Percentiles rank a stretch among this genome's conserved stretches.
Conservation (phyloP, 1,140 invertebrate species). For the Archivesica marissinica region DNA sequence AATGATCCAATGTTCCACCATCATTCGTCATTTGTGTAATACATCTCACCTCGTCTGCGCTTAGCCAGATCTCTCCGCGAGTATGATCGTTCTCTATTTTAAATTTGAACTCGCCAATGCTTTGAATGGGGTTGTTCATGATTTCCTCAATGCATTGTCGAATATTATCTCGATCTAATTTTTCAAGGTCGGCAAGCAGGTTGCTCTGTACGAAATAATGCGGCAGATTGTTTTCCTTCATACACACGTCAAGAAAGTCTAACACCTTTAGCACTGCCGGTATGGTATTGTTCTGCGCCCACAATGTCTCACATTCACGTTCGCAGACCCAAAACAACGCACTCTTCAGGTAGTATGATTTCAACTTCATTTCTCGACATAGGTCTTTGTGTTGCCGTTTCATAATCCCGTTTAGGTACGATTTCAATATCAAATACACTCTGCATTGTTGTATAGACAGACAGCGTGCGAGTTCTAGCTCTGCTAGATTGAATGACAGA, state of each 20-base stretch:
- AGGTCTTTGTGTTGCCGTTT: neutral
- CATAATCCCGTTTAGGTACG: constrained; percentile 27
- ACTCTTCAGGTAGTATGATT: constrained; percentile 30
- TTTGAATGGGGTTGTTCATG: neutral
- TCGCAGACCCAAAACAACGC: constrained; percentile 46
- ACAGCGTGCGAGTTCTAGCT: neutral
- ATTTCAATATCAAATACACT: constrained; percentile 41
- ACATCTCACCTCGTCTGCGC: neutral
- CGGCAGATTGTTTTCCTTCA: neutral
- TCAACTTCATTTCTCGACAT: neutral
- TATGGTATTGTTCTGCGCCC: neutral
- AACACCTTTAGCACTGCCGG: neutral
- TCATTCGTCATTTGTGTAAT: neutral
- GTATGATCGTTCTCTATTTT: neutral
- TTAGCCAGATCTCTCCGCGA: neutral
- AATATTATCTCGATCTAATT: neutral
- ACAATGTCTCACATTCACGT: neutral
- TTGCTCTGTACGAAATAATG: constrained; percentile 35
- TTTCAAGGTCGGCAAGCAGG: neutral
- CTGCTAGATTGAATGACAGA: constrained; percentile 24
- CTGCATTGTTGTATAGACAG: neutral
- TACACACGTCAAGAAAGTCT: neutral
- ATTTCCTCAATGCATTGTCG: neutral
- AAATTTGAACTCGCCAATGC: constrained; percentile 15
- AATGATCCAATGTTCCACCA: neutral